These are phyloP conservation scores for Sepioteuthis lessoniana DNA, from an alignment of 2,888 invertebrate species.

Conservation along the genomic window DNA sequence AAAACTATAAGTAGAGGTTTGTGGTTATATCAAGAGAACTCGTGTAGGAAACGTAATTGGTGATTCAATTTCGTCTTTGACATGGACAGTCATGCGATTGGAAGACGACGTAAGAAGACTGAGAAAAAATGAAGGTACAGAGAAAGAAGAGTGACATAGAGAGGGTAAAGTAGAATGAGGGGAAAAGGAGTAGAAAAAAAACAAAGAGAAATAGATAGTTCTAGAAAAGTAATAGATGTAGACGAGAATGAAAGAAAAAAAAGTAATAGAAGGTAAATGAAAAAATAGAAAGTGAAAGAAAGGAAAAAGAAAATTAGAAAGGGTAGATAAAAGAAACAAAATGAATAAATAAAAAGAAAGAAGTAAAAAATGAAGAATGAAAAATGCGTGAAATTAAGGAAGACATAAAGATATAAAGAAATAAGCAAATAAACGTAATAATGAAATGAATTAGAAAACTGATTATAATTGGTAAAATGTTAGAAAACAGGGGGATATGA, in stretches of 20 bases:
- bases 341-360: background rate
- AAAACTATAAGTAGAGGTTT: background rate
- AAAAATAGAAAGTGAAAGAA: background rate
- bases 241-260: background rate
- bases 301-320: background rate
- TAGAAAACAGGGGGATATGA: too few relatives aligned
- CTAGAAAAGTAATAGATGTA: background rate
- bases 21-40: background rate
- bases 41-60: conserved; percentile 12
- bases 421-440: too few relatives aligned
- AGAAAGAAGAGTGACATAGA: background rate
- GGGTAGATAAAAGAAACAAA: background rate
- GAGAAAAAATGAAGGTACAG: background rate
- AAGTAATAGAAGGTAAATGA: background rate
- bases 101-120: background rate
- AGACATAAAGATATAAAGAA: background rate
- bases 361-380: background rate
- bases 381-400: background rate
- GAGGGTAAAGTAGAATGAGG: too few relatives aligned
- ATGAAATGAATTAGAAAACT: too few relatives aligned
- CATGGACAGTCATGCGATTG: background rate
- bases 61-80: background rate
- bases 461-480: too few relatives aligned
- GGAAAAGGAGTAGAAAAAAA: background rate
- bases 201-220: background rate